Evolutionary conservation across 1,140 invertebrate genomes (phyloP).

Genomic region (Drosophila ercepeae): DNA sequence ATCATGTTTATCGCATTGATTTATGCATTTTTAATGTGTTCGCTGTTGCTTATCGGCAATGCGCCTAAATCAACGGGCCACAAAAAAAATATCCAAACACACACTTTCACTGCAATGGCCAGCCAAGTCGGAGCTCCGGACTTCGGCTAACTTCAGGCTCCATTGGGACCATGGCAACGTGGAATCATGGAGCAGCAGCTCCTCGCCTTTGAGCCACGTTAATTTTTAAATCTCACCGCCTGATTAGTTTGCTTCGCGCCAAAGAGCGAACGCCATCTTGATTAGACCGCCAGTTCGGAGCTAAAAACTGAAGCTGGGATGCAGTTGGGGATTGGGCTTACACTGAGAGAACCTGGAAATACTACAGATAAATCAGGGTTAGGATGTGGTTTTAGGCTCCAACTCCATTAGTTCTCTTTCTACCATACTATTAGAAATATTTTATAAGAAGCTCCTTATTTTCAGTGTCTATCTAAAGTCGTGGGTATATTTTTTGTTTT

Average conservation of each 20-base stretch:
- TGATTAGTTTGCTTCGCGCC: conserved; percentile 79
- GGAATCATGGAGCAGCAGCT: conserved; percentile 2
- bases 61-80: conserved; percentile 76
- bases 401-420: too few relatives aligned
- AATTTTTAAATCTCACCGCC: conserved; percentile 84
- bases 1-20: conserved; percentile 84
- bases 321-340: background rate
- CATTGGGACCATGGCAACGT: background rate
- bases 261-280: conserved; percentile 67
- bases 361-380: background rate
- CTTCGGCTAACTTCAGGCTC: background rate
- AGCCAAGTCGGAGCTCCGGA: conserved; percentile 4
- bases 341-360: background rate
- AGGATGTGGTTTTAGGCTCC: too few relatives aligned
- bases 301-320: conserved; percentile 15
- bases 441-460: background rate
- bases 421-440: background rate
- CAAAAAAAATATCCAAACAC: conserved; percentile 19
- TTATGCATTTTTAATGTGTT: conserved; percentile 84
- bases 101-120: conserved; percentile 72
- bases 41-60: conserved; percentile 81
- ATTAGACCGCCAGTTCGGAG: conserved; percentile 55
- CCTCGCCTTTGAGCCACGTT: conserved; percentile 67
- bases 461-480: conserved; percentile 9
- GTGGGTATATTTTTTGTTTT: conserved; percentile 28